These are phyloP conservation scores for Microcebus griseorufus DNA, from an alignment of 2,113 vertebrate species.

Conservation along the genomic window DNA sequence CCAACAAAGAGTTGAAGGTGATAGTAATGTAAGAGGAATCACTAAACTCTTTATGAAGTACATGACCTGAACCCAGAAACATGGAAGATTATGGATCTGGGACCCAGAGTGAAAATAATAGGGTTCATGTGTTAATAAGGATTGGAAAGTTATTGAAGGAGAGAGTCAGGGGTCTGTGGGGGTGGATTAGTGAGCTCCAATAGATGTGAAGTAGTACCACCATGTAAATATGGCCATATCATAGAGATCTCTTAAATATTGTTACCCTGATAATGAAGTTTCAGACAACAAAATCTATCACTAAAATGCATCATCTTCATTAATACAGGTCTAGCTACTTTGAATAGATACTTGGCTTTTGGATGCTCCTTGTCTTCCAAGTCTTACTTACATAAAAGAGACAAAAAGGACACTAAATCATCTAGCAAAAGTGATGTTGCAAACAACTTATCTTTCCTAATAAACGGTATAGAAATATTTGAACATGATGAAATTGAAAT, in stretches of 20 bases:
- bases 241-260: not conserved
- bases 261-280: not conserved
- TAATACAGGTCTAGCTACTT: not conserved
- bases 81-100: not conserved
- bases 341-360: conserved; percentile 17
- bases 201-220: not conserved
- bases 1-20: not conserved
- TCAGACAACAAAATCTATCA: not conserved
- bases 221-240: not conserved
- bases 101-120: not conserved
- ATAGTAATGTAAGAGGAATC: not conserved
- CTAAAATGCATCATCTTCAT: not conserved
- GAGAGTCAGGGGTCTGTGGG: not conserved
- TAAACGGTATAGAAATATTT: conserved; percentile 27
- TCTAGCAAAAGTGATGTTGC: not conserved
- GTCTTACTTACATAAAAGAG: not conserved
- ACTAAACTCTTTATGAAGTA: not conserved
- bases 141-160: not conserved
- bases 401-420: not conserved
- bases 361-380: not conserved
- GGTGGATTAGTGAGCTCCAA: not conserved
- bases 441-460: not conserved
- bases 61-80: not conserved
- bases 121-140: not conserved
- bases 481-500: conserved; percentile 6